These are phyloP conservation scores for Leptinotarsa peninsularis DNA, from an alignment of 2,888 invertebrate genomes.

Conservation along the genomic window DNA sequence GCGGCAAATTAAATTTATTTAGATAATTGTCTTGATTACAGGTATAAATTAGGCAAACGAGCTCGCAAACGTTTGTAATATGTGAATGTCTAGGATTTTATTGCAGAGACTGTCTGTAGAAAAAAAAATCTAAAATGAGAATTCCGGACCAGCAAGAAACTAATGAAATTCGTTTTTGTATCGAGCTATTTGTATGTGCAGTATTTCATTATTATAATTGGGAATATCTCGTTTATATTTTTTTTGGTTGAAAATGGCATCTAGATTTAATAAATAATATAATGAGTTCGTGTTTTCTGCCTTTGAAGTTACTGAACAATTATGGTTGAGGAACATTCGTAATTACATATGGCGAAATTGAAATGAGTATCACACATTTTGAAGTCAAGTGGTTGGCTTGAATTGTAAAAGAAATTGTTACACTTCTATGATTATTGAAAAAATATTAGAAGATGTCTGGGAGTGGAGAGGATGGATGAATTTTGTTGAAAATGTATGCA, in stretches of 20 bases:
- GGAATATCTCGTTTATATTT: neutral
- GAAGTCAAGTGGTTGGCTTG: no score
- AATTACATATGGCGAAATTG: no score
- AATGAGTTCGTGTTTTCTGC: neutral
- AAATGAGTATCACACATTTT: no score
- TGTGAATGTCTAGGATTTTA: constrained; percentile 17
- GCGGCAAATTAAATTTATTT: constrained; percentile 36
- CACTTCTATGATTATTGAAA: no score
- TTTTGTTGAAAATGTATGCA: no score
- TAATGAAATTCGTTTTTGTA: constrained; percentile 13
- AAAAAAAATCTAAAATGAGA: neutral
- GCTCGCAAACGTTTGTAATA: constrained; percentile 8
- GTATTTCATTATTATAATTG: neutral
- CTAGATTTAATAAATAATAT: neutral
- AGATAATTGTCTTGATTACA: constrained; percentile 33
- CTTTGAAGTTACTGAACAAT: no score
- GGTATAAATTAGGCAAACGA: constrained; percentile 33
- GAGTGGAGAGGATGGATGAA: no score
- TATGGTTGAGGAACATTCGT: no score
- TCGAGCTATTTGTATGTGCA: neutral
- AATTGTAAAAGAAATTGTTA: no score
- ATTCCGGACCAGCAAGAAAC: neutral
- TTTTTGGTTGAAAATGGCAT: neutral
- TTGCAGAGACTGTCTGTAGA: neutral
- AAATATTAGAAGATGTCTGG: no score